Evolutionary conservation across 2,797 vertebrate species (phyloP).

Genomic region (Hippopotamyrus pictus): DNA sequence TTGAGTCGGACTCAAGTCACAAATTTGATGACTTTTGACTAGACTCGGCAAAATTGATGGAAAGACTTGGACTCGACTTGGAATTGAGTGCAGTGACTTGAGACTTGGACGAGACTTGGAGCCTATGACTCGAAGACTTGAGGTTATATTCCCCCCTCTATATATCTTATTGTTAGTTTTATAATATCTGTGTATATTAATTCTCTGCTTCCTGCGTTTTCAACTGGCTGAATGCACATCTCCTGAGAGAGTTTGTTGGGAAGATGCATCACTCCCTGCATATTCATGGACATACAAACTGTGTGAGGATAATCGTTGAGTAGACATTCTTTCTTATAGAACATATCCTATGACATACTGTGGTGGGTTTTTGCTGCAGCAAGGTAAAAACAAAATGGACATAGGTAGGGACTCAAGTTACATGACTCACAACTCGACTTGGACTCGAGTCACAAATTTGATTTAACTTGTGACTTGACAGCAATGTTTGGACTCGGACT

Average conservation of each 20-base stretch:
- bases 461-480: background rate
- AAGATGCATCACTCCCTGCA: background rate
- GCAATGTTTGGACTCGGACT: background rate
- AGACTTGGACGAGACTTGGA: background rate
- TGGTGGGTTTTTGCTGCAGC: background rate
- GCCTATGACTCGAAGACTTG: background rate
- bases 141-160: background rate
- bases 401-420: background rate
- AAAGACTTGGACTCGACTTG: background rate
- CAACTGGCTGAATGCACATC: background rate
- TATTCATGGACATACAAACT: background rate
- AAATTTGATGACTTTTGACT: background rate
- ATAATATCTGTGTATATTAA: background rate
- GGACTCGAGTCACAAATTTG: background rate
- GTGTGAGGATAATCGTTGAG: background rate
- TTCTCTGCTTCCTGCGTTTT: background rate
- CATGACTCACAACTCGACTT: background rate
- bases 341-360: background rate
- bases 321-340: background rate
- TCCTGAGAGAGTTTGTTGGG: background rate
- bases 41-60: background rate
- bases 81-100: background rate
- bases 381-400: background rate
- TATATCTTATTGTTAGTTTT: background rate
- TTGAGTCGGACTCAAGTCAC: background rate